Evolutionary conservation across 1,140 invertebrate genomes (phyloP).

Genomic region (Drosophila lacteicornis): DNA sequence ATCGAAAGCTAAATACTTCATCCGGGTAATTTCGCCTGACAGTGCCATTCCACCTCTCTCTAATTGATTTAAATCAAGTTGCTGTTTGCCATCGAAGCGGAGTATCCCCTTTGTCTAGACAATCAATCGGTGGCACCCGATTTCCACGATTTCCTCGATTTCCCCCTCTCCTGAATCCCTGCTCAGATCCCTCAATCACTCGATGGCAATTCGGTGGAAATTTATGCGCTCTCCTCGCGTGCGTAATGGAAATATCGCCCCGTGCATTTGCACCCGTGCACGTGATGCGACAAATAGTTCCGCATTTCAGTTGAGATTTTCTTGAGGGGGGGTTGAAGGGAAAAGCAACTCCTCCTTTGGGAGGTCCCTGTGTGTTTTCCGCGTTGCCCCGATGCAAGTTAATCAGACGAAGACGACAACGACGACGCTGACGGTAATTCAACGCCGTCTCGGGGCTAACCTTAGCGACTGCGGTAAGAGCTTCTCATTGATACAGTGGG

Average conservation of each 20-base stretch:
- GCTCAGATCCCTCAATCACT: constrained; percentile 2
- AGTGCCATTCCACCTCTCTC: constrained; percentile 62
- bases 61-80: constrained; percentile 83
- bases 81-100: constrained; percentile 50
- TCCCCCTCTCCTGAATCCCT: background rate
- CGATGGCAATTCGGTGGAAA: constrained; percentile 50
- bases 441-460: constrained; percentile 23
- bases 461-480: constrained; percentile 31
- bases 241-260: constrained; percentile 73
- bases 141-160: constrained; percentile 7
- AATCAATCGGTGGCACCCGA: constrained; percentile 61
- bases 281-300: constrained; percentile 83
- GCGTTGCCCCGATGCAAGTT: constrained; percentile 52
- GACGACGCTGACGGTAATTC: constrained; percentile 42
- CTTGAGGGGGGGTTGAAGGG: background rate
- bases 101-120: constrained; percentile 67
- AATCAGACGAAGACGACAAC: constrained; percentile 55
- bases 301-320: constrained; percentile 61
- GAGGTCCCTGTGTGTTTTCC: background rate
- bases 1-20: constrained; percentile 73
- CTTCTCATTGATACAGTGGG: constrained; percentile 22
- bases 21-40: constrained; percentile 75
- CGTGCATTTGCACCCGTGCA: constrained; percentile 66
- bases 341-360: background rate
- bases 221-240: constrained; percentile 72